A percentile compares a stretch with the other conserved stretches of the same genome.
Conservation (phyloP, 2,113 vertebrate species). For the Pampusana beccarii region DNA sequence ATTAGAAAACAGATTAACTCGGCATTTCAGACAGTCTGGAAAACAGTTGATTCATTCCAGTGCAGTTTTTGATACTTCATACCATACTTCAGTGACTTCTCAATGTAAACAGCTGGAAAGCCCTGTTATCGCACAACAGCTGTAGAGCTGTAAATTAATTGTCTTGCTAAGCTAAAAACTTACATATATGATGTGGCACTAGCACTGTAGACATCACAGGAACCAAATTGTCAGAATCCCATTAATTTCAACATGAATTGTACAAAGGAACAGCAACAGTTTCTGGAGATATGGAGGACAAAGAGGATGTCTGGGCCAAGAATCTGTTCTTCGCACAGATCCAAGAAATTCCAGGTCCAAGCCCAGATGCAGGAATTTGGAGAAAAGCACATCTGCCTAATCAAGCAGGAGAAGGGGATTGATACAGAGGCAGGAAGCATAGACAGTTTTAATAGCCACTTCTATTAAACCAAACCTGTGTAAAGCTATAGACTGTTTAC, state of each 20-base stretch:
- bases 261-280: neutral
- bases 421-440: neutral
- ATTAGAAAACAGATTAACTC: neutral
- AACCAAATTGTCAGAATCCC: neutral
- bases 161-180: neutral
- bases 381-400: neutral
- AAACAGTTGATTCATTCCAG: neutral
- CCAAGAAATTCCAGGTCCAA: neutral
- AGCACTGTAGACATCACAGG: neutral
- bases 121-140: neutral
- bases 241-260: neutral
- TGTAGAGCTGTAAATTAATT: neutral
- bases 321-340: neutral
- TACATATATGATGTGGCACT: neutral
- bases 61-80: neutral
- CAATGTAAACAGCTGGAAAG: neutral
- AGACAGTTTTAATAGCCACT: neutral
- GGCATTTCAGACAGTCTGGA: slow-evolving; percentile 5
- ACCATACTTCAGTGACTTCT: neutral
- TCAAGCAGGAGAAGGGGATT: neutral
- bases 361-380: neutral
- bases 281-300: neutral
- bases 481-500: neutral
- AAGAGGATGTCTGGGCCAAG: neutral
- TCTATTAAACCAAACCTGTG: neutral